These are phyloP conservation scores for Aplysina aerophoba DNA, from an alignment of 37 sponge, comb jelly and placozoan species.

Conservation along the genomic window DNA sequence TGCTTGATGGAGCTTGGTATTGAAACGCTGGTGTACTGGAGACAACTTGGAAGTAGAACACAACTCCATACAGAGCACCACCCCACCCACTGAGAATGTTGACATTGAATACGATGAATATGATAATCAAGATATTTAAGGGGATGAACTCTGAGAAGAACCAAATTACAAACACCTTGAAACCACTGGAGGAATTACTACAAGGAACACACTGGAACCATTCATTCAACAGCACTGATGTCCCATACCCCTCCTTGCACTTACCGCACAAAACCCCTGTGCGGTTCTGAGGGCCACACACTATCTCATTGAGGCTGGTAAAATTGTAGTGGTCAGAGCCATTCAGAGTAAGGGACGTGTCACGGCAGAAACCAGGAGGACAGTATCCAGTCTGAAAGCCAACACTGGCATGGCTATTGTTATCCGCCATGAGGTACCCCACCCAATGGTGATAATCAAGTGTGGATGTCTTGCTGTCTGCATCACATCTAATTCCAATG, in stretches of 20 bases:
- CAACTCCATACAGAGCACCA: slow-evolving; percentile 1
- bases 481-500: neutral
- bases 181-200: neutral
- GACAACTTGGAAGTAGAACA: slow-evolving; percentile 13
- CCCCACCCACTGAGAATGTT: slow-evolving; percentile 1
- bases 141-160: slow-evolving; percentile 9
- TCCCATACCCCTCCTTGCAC: neutral
- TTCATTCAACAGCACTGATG: neutral
- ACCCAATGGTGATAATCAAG: neutral
- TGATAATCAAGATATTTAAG: neutral
- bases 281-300: slow-evolving; percentile 11
- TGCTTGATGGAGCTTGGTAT: neutral
- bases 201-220: neutral
- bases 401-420: neutral
- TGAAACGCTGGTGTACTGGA: slow-evolving; percentile 4
- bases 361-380: neutral
- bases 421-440: neutral
- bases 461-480: neutral
- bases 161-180: slow-evolving; percentile 5
- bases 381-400: neutral
- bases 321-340: slow-evolving; percentile 16
- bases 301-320: neutral
- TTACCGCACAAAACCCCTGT: slow-evolving; percentile 4
- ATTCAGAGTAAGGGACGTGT: neutral
- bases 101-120: slow-evolving; percentile 14